Conservation (phyloP, 2,888 invertebrate genomes). For the Lepidonotus clava region DNA sequence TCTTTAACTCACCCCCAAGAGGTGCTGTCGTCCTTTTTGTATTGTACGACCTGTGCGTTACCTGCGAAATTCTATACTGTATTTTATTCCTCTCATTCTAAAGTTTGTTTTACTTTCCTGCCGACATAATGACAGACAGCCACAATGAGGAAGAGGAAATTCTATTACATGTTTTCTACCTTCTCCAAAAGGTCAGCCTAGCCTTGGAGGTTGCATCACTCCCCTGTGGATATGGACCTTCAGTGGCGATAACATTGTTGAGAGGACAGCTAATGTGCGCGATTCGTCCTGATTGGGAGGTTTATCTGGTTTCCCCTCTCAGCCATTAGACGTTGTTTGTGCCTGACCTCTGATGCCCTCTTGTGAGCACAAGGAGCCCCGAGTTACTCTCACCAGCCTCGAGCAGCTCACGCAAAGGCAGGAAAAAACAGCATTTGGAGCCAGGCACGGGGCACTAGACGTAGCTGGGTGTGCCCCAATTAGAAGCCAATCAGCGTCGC, state of each 20-base stretch:
- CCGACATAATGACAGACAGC: no score
- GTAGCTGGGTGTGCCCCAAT: neutral
- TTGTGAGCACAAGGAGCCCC: neutral
- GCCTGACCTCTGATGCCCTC: neutral
- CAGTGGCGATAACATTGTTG: neutral
- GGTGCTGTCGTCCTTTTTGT: no score
- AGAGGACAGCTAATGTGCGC: neutral
- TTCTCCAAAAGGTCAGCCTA: no score
- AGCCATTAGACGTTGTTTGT: neutral
- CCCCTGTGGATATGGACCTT: no score
- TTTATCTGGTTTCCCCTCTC: neutral
- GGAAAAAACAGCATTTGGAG: neutral
- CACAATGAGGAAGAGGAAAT: no score
- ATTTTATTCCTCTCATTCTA: no score
- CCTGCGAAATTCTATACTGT: no score
- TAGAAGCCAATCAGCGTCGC: conserved; percentile 32
- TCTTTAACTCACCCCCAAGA: no score
- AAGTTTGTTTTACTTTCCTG: no score
- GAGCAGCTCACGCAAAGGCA: neutral
- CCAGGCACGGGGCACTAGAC: neutral
- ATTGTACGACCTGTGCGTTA: no score
- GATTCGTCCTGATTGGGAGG: neutral
- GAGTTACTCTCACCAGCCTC: neutral
- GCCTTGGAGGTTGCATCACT: no score
- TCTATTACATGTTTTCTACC: no score